Base-by-base conservation (phyloP, 1,140 invertebrate genomes). In the Steinernema feltiae region DNA sequence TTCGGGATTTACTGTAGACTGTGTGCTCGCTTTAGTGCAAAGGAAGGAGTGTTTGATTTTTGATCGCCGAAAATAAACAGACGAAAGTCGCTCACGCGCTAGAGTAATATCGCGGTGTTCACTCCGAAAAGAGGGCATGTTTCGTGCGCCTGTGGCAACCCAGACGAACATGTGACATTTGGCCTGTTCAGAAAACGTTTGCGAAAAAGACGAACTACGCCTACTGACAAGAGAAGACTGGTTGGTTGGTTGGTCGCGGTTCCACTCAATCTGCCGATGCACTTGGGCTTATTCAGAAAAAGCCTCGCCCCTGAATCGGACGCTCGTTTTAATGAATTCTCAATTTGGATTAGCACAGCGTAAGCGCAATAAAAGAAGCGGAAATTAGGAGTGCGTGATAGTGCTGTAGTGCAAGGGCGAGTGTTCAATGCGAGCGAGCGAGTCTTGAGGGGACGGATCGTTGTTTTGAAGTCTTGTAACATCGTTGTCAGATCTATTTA, bases 141-240 rank as follows among this genome's bases (percentile, higher is more conserved):
- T 63, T 63, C 53, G n/a, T n/a, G n/a, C n/a, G n/a, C n/a, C n/a
- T 63, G 53, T 27, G 15, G 53, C 53, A 41, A 7, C 3, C 3
- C 12, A 63, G 12, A 27, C 53, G 53, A 63, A 63, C 53, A 63
- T 63, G 53, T 63, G 53, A 63, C 53, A 21, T 63, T 63, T 63
- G 53, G n/a, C n/a, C n/a, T n/a, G n/a, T n/a, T n/a, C 53, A 63
- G 24, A 63, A 7, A 41, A 41, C n/a, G n/a, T n/a, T n/a, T n/a
- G 35, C 35, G 35, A 41, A 41, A 18, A 41, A 41, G 18, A 41
- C 7, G 35, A 41, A 41, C 24, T 7, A 63, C 53, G 53, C 53
- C 53, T 63, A 63, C 53, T 63, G 7, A 63, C 12, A 41, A 7
- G 7, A 7, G 35, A 18, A 63, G 53, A 63, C 53, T 12, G 53